Conservation (phyloP, 2,113 vertebrate genomes). For the Platanista minor region DNA sequence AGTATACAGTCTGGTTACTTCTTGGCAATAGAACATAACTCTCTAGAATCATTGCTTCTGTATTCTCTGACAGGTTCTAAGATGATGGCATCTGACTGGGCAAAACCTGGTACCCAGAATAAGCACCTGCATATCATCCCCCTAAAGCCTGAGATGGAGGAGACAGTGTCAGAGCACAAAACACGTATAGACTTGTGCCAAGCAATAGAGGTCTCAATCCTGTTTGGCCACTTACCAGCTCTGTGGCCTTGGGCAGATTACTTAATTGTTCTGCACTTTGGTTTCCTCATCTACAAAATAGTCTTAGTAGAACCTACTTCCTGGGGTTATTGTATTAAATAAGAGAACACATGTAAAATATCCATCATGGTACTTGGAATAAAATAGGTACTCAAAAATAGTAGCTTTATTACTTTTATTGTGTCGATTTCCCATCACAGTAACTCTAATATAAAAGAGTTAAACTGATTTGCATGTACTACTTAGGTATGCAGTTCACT, state of each 20-base stretch:
- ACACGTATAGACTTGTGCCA: neutral
- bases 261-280: neutral
- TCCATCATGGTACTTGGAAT: neutral
- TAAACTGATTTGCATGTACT: conserved; percentile 51
- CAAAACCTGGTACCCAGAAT: neutral
- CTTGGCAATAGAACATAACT: neutral
- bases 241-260: neutral
- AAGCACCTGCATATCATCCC: neutral
- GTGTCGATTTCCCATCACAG: conserved; percentile 30
- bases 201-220: neutral
- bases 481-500: conserved; percentile 26
- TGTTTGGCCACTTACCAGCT: neutral
- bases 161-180: neutral
- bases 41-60: neutral
- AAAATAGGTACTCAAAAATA: conserved; percentile 42
- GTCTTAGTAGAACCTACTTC: neutral
- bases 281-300: neutral
- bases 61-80: neutral
- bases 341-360: conserved; percentile 22
- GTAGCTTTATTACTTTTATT: conserved; percentile 55
- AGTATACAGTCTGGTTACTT: neutral
- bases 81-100: neutral
- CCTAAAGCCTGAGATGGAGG: neutral
- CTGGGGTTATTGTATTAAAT: neutral
- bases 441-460: conserved; percentile 48